Evolutionary conservation across 2,888 invertebrate species (phyloP).

Genomic region (Apamea sordens): DNA sequence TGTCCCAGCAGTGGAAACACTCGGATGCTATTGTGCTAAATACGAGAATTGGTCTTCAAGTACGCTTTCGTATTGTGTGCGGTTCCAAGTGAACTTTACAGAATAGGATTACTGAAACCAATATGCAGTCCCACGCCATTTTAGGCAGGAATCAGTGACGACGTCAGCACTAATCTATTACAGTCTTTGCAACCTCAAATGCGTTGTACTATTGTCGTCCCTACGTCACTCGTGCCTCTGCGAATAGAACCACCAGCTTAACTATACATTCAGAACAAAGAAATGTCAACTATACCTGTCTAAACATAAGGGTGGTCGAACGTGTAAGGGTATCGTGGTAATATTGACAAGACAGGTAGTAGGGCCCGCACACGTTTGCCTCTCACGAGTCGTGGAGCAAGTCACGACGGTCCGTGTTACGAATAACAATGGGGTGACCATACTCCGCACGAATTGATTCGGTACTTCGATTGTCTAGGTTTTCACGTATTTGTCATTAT

Average conservation of each 20-base stretch:
- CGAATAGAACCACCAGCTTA: constrained; percentile 30
- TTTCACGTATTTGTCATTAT: constrained; percentile 66
- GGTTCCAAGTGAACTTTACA: background rate
- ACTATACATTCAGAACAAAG: background rate
- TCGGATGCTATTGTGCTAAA: background rate
- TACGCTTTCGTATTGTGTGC: background rate
- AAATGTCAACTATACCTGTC: constrained; percentile 11
- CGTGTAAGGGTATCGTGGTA: constrained; percentile 26
- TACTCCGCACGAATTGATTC: constrained; percentile 68
- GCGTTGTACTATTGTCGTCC: constrained; percentile 55
- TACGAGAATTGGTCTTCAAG: background rate
- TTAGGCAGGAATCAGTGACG: constrained; percentile 32
- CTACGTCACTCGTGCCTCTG: constrained; percentile 55
- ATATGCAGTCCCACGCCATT: background rate
- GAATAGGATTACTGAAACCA: background rate
- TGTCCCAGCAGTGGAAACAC: too few relatives aligned
- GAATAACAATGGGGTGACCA: constrained; percentile 72
- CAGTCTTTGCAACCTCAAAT: constrained; percentile 53
- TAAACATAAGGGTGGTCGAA: constrained; percentile 11
- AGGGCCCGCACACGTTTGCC: constrained; percentile 69
- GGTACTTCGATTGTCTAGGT: constrained; percentile 64
- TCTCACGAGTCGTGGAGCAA: constrained; percentile 70
- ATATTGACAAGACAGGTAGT: constrained; percentile 68
- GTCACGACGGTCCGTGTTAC: constrained; percentile 70
- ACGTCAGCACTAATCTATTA: constrained; percentile 49